These are phyloP conservation scores for Paguma larvata DNA, from an alignment of 2,797 vertebrate species.

Conservation along the genomic window DNA sequence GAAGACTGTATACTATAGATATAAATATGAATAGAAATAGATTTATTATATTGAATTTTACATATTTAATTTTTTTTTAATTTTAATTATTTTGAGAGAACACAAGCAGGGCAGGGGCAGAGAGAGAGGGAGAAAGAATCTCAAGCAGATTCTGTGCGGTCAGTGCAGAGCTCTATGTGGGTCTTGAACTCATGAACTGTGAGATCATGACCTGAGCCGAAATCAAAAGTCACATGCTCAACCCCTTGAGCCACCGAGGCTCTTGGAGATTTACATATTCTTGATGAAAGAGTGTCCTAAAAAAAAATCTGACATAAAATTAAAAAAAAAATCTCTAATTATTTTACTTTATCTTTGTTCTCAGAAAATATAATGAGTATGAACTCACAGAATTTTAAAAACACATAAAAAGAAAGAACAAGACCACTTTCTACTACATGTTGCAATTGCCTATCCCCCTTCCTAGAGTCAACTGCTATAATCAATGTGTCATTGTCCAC, in stretches of 20 bases:
- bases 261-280: not conserved
- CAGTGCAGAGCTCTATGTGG: too few relatives aligned
- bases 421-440: not conserved
- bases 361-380: not conserved
- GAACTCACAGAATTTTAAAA: constrained; percentile 7
- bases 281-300: not conserved
- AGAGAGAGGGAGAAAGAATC: too few relatives aligned
- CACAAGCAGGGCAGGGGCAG: too few relatives aligned
- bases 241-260: too few relatives aligned
- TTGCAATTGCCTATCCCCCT: not conserved
- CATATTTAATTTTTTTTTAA: not conserved
- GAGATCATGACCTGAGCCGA: too few relatives aligned
- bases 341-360: not conserved
- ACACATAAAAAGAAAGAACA: not conserved
- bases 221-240: too few relatives aligned
- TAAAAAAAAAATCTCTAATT: not conserved
- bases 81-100: too few relatives aligned
- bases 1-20: not conserved
- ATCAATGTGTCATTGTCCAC: not conserved
- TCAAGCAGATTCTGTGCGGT: too few relatives aligned
- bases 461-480: not conserved
- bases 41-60: constrained; percentile 25
- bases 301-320: not conserved
- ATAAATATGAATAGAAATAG: not conserved
- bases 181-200: too few relatives aligned